A percentile compares a stretch with the other conserved stretches of the same genome.
These are phyloP conservation scores for Cyprinella venusta DNA, from an alignment of 2,797 vertebrate species.

Conservation along the genomic window DNA sequence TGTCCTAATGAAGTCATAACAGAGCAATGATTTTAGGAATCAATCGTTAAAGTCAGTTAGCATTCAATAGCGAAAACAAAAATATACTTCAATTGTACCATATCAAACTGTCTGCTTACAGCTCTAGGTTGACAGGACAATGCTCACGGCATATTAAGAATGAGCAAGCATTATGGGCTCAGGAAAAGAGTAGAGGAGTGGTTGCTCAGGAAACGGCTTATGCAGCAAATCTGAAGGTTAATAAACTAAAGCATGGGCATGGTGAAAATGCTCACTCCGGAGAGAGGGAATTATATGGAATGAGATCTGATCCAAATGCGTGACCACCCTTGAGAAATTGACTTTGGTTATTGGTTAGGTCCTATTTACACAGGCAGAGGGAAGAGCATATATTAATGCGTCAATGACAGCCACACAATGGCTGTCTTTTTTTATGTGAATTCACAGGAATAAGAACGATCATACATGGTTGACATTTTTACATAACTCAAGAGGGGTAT, in stretches of 20 bases:
- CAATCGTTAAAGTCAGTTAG: conserved; percentile 20
- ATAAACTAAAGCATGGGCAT: conserved; percentile 47
- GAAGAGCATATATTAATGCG: conserved; percentile 15
- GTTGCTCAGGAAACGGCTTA: conserved; percentile 66
- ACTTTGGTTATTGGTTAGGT: conserved; percentile 64
- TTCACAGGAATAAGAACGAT: background rate
- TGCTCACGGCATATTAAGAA: conserved; percentile 59
- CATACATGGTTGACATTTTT: background rate
- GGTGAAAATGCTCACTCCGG: conserved; percentile 41
- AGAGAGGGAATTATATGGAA: conserved; percentile 55
- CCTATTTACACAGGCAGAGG: conserved; percentile 55
- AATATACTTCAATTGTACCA: conserved; percentile 46
- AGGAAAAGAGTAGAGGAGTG: conserved; percentile 62
- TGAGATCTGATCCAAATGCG: conserved; percentile 54
- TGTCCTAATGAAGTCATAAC: conserved; percentile 19
- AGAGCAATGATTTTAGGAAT: conserved; percentile 11
- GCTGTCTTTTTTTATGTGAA: conserved; percentile 24
- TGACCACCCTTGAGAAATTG: conserved; percentile 62
- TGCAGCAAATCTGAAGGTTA: conserved; percentile 72
- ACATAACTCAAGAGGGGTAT: background rate
- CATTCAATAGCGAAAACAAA: background rate
- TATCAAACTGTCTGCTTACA: conserved; percentile 27
- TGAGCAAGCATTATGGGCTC: conserved; percentile 42
- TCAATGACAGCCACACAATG: conserved; percentile 14
- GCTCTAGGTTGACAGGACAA: conserved; percentile 45